These are phyloP conservation scores for Apodemus agrarius DNA, from an alignment of 2,797 vertebrate genomes.

Conservation along the genomic window DNA sequence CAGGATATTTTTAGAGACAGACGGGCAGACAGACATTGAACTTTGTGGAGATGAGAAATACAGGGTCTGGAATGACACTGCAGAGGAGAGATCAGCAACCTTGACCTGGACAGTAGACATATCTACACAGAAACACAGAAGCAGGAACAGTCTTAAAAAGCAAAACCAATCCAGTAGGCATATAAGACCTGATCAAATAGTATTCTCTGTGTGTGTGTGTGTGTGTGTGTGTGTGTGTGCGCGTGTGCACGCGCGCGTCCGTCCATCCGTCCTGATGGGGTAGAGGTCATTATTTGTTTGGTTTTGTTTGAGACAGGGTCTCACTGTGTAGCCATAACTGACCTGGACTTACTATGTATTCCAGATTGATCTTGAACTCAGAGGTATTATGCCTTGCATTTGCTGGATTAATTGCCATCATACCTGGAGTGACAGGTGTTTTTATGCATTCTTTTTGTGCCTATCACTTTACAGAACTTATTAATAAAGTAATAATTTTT, in stretches of 20 bases:
- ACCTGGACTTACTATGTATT: background rate
- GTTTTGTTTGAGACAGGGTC: background rate
- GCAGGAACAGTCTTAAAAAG: background rate
- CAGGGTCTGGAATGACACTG: background rate
- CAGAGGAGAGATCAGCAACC: background rate
- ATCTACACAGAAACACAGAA: background rate
- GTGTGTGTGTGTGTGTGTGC: no score
- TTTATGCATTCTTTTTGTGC: background rate
- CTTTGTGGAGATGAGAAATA: slow-evolving; percentile 43
- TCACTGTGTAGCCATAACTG: background rate
- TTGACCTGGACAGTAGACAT: background rate
- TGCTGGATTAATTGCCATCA: background rate
- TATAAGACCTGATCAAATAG: background rate
- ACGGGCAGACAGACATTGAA: background rate
- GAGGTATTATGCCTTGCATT: background rate
- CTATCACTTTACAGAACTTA: background rate
- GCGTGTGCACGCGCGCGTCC: no score
- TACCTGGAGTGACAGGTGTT: background rate
- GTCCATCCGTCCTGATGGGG: background rate
- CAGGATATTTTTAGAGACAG: background rate
- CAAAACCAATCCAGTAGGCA: background rate
- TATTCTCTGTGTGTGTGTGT: no score
- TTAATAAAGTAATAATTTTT: background rate
- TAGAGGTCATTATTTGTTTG: background rate
- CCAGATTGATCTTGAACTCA: background rate